Base-by-base conservation (phyloP, 2,113 vertebrate species). In the Cottus gobio region DNA sequence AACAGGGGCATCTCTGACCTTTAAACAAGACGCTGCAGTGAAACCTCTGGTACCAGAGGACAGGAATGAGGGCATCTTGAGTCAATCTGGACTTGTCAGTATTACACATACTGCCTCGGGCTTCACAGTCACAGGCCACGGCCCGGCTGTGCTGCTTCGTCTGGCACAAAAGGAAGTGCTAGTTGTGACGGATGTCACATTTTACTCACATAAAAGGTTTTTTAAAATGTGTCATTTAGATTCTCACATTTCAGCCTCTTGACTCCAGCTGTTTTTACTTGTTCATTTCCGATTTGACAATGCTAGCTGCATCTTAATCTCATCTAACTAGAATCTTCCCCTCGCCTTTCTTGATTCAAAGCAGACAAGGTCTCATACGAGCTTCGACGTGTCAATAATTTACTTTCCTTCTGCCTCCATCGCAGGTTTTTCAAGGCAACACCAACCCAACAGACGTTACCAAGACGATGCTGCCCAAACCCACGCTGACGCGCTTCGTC, bases 401-500 rank as follows among this genome's bases (percentile, higher is more conserved):
- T 24, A 62, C 63, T 48, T 73, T 71, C 70, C 54, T 71, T 65
- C 73, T 71, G 62, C 58, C 71, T 61, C 13, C 56, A 28, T 81
- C 16, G 1, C 93, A 99, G 98, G 92, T 97, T 86, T 99, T 99
- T 90, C 94, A 95, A 86, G 98, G 98, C 78, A 99, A 99, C 92
- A 97, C 93, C 88, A 98, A 99, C 89, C 97, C 97, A 36, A 96
- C 93, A 15, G 97, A 98, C 11, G 89, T 97, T 65, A 93, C 94
- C 71, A 95, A 96, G 91, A 95, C 96, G 28, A 48, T 92, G 87
- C 95, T 99, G 86, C 95, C 97, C 81, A 99, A 97, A 85, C 96
- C 96, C 78, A 96, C 97, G 31, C 93, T 99, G 84, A 96, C 98
- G 0, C 96, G 98, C 5, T 99, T 96, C 89, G 63, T 99, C 76